Conservation (phyloP, 2,888 invertebrate species). For the Drosophila melanosoma region DNA sequence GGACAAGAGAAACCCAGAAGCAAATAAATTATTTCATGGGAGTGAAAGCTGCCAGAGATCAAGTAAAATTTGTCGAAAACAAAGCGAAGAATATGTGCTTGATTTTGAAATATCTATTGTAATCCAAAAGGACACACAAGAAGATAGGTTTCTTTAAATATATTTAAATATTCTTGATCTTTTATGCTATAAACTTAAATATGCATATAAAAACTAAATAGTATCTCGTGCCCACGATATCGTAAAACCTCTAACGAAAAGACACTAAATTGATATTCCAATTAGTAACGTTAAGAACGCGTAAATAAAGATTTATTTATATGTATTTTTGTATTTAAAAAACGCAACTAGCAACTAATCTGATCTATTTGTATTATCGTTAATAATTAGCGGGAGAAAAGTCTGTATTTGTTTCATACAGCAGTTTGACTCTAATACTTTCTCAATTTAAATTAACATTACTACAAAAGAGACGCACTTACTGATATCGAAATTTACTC, state of each 20-base stretch:
- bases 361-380: constrained; percentile 51
- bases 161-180: background rate
- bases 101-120: background rate
- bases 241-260: constrained; percentile 41
- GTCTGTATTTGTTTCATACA: background rate
- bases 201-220: background rate
- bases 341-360: constrained; percentile 35
- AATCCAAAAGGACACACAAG: background rate
- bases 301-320: constrained; percentile 57
- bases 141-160: background rate
- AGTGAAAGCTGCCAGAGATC: constrained; percentile 2
- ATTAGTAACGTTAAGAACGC: constrained; percentile 41
- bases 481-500: background rate
- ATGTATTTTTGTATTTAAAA: constrained; percentile 66
- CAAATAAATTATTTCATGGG: constrained; percentile 1
- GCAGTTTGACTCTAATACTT: background rate
- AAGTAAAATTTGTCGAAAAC: background rate
- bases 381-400: constrained; percentile 14
- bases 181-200: background rate
- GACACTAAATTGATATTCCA: constrained; percentile 66
- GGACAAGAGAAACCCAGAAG: constrained; percentile 7
- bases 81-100: background rate
- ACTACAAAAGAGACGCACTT: background rate
- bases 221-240: constrained; percentile 27
- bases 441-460: background rate